A percentile compares a stretch with the other conserved stretches of the same genome.
Conservation (phyloP, 2,797 vertebrate genomes). For the Erpetoichthys calabaricus region DNA sequence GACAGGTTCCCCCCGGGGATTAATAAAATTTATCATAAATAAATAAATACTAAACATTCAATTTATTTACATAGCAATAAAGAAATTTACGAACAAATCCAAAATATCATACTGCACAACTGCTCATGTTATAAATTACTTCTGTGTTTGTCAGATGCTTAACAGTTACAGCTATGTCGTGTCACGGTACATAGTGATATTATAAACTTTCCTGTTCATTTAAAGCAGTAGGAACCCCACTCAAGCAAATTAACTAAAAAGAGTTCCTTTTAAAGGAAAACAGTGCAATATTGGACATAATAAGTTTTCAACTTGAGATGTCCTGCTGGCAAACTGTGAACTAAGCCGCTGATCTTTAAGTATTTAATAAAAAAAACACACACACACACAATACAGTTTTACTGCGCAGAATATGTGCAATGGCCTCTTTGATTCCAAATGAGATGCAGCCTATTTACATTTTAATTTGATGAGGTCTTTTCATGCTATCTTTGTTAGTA, state of each 20-base stretch:
- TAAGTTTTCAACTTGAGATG: conserved; percentile 19
- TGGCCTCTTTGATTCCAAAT: conserved; percentile 51
- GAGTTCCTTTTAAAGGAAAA: conserved; percentile 20
- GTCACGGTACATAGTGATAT: conserved; percentile 24
- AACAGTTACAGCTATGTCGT: conserved; percentile 2
- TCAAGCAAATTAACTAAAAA: conserved; percentile 20
- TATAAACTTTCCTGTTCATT: conserved; percentile 9
- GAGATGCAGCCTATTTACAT: conserved; percentile 59
- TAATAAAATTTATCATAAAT: too few relatives aligned
- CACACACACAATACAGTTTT: conserved; percentile 28
- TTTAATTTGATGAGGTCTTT: conserved; percentile 62
- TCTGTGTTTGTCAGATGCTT: too few relatives aligned
- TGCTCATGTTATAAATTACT: too few relatives aligned
- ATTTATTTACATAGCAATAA: too few relatives aligned
- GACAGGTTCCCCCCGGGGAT: too few relatives aligned
- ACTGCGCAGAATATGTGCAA: conserved; percentile 53
- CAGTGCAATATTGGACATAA: conserved; percentile 14
- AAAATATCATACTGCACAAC: too few relatives aligned
- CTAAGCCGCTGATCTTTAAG: conserved; percentile 16
- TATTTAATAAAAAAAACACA: conserved; percentile 12
- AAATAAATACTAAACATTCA: too few relatives aligned
- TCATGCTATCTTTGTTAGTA: conserved; percentile 61
- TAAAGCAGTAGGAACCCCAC: conserved; percentile 18
- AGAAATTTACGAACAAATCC: too few relatives aligned
- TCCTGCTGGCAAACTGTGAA: conserved; percentile 16